phyloP scores from a whole-genome alignment of 2,888 invertebrate genomes.

The Dasypogon diadema region DNA sequence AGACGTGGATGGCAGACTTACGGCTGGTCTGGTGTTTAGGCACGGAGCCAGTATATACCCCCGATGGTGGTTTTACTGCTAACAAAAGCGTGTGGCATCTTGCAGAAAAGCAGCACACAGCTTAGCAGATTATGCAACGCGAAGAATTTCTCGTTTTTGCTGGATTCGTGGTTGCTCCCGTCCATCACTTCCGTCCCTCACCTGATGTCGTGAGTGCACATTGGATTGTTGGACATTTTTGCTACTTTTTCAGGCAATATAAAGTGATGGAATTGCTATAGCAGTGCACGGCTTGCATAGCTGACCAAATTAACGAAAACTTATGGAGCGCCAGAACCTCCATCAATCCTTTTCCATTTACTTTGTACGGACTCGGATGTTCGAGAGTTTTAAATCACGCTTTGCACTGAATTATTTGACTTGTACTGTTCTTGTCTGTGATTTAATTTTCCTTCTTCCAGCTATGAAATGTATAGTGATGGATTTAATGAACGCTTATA shows the following conservation, averaged over 20 bases:
- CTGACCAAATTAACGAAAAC: slow-evolving; percentile 21
- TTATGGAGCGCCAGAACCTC: slow-evolving; percentile 17
- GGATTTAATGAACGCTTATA: too few species aligned
- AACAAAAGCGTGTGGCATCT: slow-evolving; percentile 49
- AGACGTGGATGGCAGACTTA: slow-evolving; percentile 24
- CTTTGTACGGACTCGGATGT: slow-evolving; percentile 3
- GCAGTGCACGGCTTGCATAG: slow-evolving; percentile 9
- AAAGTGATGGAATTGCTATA: background rate
- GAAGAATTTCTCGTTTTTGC: slow-evolving; percentile 50
- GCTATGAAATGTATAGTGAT: too few species aligned
- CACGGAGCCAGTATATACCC: background rate
- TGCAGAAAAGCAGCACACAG: slow-evolving; percentile 28
- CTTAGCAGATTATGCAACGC: slow-evolving; percentile 15
- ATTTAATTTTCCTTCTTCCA: slow-evolving; percentile 18
- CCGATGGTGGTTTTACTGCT: slow-evolving; percentile 27
- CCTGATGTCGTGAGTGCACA: background rate
- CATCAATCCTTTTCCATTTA: slow-evolving; percentile 6
- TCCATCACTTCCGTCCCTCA: slow-evolving; percentile 4
- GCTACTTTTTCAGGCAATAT: background rate
- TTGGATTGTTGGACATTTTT: slow-evolving; percentile 1
- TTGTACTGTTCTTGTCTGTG: slow-evolving; percentile 28
- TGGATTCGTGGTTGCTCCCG: slow-evolving; percentile 44
- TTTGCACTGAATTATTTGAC: too few species aligned
- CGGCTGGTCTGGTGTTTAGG: background rate
- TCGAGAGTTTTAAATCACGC: slow-evolving; percentile 14